Evolutionary conservation across 2,888 invertebrate species (phyloP).

Genomic region (Caenorhabditis macrosperma): DNA sequence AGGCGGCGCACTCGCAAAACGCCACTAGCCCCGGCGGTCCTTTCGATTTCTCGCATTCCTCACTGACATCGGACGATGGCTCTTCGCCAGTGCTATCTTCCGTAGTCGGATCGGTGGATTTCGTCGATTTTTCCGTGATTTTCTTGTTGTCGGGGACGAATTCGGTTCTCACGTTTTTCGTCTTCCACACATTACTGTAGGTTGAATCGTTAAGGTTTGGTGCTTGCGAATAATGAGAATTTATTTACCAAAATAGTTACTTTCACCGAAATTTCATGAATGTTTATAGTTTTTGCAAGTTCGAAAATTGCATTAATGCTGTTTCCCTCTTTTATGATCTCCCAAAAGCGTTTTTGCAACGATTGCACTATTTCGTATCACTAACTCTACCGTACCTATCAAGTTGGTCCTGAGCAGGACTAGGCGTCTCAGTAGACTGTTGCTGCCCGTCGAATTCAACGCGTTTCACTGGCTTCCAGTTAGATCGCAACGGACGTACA

Average conservation of each 20-base stretch:
- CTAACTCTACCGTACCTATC: too few species aligned
- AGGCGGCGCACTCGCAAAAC: conserved; percentile 18
- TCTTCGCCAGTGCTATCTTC: background rate
- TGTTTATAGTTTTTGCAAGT: too few species aligned
- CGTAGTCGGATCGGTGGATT: background rate
- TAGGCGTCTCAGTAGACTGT: background rate
- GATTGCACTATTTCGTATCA: too few species aligned
- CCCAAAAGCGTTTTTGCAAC: too few species aligned
- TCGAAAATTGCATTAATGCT: too few species aligned
- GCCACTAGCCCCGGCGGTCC: background rate
- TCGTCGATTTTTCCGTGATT: background rate
- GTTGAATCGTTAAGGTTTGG: too few species aligned
- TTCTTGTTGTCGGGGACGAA: background rate
- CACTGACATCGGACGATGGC: background rate
- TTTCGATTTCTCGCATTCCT: background rate
- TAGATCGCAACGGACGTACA: conserved; percentile 27
- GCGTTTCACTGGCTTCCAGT: conserved; percentile 40
- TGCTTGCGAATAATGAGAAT: too few species aligned
- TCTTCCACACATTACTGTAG: conserved; percentile 23
- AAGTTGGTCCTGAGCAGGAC: conserved; percentile 34
- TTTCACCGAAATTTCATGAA: too few species aligned
- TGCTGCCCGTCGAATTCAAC: conserved; percentile 5
- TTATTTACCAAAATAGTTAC: too few species aligned
- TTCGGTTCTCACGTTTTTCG: conserved; percentile 35
- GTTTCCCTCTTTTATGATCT: too few species aligned